Evolutionary conservation across 2,113 vertebrate species (phyloP).

Genomic region (Pseudonaja textilis): DNA sequence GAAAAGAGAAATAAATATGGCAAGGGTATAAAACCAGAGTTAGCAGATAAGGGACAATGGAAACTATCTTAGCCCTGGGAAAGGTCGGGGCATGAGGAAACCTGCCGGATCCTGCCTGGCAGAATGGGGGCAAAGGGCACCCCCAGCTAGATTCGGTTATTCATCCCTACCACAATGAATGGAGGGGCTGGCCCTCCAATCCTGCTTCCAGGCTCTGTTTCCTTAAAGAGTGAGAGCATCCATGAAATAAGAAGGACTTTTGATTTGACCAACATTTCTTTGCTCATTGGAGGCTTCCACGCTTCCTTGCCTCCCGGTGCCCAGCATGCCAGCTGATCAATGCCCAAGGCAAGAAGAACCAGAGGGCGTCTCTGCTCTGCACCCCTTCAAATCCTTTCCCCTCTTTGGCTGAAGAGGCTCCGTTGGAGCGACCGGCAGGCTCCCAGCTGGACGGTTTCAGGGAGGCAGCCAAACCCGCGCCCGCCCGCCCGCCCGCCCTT

Average conservation of each 20-base stretch:
- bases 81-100: not conserved
- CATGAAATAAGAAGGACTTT: not conserved
- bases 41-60: not conserved
- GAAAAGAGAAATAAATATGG: not conserved
- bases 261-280: not conserved
- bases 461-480: not conserved
- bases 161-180: not conserved
- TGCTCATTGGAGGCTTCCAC: not conserved
- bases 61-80: not conserved
- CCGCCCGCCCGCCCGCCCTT: not conserved
- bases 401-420: not conserved
- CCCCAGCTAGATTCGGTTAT: not conserved
- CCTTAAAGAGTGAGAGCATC: accelerated
- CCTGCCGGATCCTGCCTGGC: not conserved
- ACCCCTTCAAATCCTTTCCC: not conserved
- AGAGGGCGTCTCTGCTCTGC: not conserved
- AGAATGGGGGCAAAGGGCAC: not conserved
- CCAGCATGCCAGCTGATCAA: slow-evolving; percentile 46
- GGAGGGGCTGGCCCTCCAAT: not conserved
- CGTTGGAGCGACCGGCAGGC: too few relatives aligned
- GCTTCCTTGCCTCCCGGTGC: slow-evolving; percentile 24
- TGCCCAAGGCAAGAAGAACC: not conserved
- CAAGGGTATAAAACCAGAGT: not conserved
- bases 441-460: not conserved
- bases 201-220: not conserved